A percentile compares a stretch with the other conserved stretches of the same genome.
phyloP scores from a whole-genome alignment of 2,797 vertebrate genomes.

The Rhincodon typus region DNA sequence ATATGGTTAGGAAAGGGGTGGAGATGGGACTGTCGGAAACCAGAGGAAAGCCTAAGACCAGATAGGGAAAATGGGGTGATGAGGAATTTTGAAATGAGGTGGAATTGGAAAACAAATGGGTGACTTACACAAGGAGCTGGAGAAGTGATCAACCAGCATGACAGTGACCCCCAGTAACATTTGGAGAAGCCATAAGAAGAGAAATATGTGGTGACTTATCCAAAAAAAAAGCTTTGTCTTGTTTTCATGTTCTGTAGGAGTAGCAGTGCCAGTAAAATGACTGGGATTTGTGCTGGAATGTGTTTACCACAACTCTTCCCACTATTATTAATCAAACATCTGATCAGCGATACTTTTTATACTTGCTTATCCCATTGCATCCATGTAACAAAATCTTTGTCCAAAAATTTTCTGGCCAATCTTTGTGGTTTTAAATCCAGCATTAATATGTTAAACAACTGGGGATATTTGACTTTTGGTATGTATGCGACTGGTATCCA shows the following conservation, averaged over 20 bases:
- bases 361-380: background rate
- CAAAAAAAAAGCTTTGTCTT: background rate
- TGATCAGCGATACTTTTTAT: background rate
- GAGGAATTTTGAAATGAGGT: background rate
- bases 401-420: background rate
- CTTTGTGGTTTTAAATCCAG: background rate
- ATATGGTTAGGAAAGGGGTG: background rate
- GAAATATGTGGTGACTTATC: background rate
- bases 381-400: too few species aligned
- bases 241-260: background rate
- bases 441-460: background rate
- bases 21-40: too few species aligned
- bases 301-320: background rate
- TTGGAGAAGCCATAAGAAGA: too few species aligned
- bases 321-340: background rate
- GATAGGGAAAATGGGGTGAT: background rate
- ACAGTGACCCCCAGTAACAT: background rate
- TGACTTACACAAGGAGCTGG: background rate
- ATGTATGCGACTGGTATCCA: background rate
- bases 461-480: background rate
- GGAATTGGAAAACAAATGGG: background rate
- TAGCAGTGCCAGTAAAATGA: background rate
- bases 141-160: background rate
- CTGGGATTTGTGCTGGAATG: background rate
- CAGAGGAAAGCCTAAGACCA: too few species aligned